A percentile compares a stretch with the other conserved stretches of the same genome.
These are phyloP conservation scores for Apostichopus leukothele DNA, from an alignment of 53 echinoderm and acorn worm genomes.

Conservation along the genomic window DNA sequence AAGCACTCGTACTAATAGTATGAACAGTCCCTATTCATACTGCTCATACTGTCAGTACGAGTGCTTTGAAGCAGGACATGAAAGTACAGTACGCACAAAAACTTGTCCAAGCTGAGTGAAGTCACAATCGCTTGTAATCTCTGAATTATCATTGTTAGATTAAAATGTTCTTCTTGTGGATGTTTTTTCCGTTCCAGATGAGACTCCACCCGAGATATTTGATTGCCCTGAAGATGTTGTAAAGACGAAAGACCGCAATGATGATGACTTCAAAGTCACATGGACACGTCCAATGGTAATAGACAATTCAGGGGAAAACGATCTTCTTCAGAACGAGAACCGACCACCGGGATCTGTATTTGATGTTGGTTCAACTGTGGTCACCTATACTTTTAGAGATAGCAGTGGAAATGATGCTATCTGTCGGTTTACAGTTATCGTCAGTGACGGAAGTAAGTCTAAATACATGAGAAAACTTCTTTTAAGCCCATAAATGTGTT, in stretches of 20 bases:
- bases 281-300: constrained; percentile 2
- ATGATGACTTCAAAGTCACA: constrained; percentile 11
- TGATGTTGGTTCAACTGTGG: neutral
- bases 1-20: no score
- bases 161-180: no score
- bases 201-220: constrained; percentile 11
- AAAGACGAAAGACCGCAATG: neutral
- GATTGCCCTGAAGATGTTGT: neutral
- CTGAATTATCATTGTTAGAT: no score
- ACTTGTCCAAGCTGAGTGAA: no score
- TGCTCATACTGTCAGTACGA: no score
- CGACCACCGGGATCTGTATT: neutral
- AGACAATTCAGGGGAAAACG: constrained; percentile 19
- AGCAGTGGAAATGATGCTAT: neutral
- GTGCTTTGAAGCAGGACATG: no score
- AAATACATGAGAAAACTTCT: no score
- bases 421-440: constrained; percentile 15
- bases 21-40: no score
- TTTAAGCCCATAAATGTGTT: no score
- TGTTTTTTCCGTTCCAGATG: neutral
- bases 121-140: neutral
- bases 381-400: neutral
- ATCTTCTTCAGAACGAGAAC: neutral
- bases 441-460: constrained; percentile 36
- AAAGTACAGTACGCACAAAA: no score